A percentile compares a stretch with the other conserved stretches of the same genome.
These are phyloP conservation scores for Phenganax marumi DNA, from an alignment of 92 coral and sea anemone species.

Conservation along the genomic window DNA sequence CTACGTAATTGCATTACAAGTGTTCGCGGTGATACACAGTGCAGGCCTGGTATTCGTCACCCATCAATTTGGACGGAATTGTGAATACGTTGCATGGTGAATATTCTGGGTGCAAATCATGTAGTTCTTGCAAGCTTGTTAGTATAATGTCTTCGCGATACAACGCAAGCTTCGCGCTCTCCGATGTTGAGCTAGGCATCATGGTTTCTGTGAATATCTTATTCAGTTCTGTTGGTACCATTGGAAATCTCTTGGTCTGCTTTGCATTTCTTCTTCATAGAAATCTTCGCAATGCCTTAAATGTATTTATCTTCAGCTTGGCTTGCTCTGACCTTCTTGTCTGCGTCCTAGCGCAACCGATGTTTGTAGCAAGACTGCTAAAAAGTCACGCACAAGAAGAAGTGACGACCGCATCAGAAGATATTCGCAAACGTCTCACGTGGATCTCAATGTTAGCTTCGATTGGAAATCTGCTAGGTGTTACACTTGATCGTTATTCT, in stretches of 20 bases:
- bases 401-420: constrained; percentile 26
- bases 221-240: constrained; percentile 70
- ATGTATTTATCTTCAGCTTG: constrained; percentile 74
- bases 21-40: not conserved
- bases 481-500: constrained; percentile 82
- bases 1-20: not conserved
- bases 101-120: not conserved
- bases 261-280: constrained; percentile 59
- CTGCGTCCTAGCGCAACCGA: constrained; percentile 80
- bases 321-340: constrained; percentile 87
- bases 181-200: constrained; percentile 54
- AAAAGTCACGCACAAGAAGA: constrained; percentile 51
- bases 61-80: not conserved
- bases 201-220: constrained; percentile 68
- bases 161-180: constrained; percentile 32
- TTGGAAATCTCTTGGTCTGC: constrained; percentile 77
- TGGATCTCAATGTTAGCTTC: constrained; percentile 87
- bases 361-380: constrained; percentile 69
- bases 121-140: not conserved
- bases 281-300: constrained; percentile 69
- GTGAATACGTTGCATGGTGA: not conserved
- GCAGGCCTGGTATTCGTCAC: not conserved
- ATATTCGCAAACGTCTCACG: constrained; percentile 66
- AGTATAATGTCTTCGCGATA: constrained; percentile 25
- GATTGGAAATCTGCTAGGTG: constrained; percentile 76